Base-by-base conservation (phyloP, 2,113 vertebrate genomes). In the Phalacrocorax pelagicus region DNA sequence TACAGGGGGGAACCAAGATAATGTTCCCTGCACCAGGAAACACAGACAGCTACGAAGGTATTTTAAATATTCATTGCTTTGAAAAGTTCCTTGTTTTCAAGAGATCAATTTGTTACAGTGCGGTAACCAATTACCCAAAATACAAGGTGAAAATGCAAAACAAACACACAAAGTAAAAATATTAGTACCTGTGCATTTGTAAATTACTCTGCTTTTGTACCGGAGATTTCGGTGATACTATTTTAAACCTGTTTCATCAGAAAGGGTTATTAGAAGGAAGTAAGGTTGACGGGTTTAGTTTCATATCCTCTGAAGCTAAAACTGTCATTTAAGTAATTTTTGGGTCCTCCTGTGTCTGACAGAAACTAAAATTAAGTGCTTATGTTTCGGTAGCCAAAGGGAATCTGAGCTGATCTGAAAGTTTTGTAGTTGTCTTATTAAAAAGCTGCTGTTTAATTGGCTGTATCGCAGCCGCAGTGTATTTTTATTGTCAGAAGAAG, bases 81-180 rank as follows among this genome's bases (percentile, higher is more conserved):
- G 24, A 32, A 61, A 77, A 15, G 5, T 65, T 36, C 9, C 5
- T 27, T 32, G 5, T 27, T 70, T 54, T 38, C 23, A 22, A 63
- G 26, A 8, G 86, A 46, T 52, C 18, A 0, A 16, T 44, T 73
- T 54, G 40, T 55, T 67, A 18, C 3, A 0, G 0, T 6, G 47
- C 30, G 40, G 10, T 69, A 36, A 65, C 16, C 0, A 2, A 27
- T 78, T 30, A 36, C 13, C 82, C 14, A 55, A 63, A 81, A 44
- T 40, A 4, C 0, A 20, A 46, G 44, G 3, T 44, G 17, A 70
- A 63, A 62, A 58, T 30, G 72, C 12, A 5, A 63, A 69, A 5
- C 40, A 61, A 79, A 14, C 13, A 26, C 29, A 18, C 1, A 5
- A 14, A 59, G 21, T 44, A n/a, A 55, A 47, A 58, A 18, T 36